Evolutionary conservation across 2,888 invertebrate species (phyloP), one percentile per base, ranked within the genome.

Genomic region (Osmoderma eremita): DNA sequence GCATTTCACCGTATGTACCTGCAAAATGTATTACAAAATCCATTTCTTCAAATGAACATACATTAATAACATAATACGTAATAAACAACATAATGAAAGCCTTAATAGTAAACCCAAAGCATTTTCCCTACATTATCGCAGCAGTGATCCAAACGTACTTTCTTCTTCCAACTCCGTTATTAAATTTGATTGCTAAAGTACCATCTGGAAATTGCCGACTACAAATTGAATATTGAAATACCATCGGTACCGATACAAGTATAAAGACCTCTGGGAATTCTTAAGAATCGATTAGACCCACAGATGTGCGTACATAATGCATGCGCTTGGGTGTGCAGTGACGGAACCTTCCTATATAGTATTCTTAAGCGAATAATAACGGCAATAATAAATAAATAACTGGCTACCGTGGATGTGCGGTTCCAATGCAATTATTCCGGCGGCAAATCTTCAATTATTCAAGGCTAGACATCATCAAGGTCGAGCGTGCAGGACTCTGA

Each of bases 371-470:
- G 24, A 50, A 50, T 22, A 8, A 18, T 45, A 22, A 30, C 22
- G 3, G 39, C 20, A 54, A 42, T 56, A 56, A 56, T 41, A 42
- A 56, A 56, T 24, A 42, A 56, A 22, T 56, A 41, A 24, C 41
- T 13, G 10, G 22, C 24, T 41, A 56, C 51, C 24, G 51, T 42
- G 39, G 42, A 41, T 39, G 22, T 56, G 56, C 56, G 56, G 56
- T 56, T 24, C n/a, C 18, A 53, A 18, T 42, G 56, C 22, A 56
- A 15, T 56, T 42, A 56, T 42, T 41, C 15, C 15, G 24, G 24
- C 56, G 22, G 56, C 24, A 39, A 10, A 42, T 22, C 56, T 56
- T 56, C 56, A 56, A 56, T 56, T 56, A 56, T 56, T 56, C 56
- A 56, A 56, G 42, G 56, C 42, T 41, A 42, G 42, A 56, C 42